Conservation (phyloP, 2,888 invertebrate genomes). For the Cylindroiulus punctatus region DNA sequence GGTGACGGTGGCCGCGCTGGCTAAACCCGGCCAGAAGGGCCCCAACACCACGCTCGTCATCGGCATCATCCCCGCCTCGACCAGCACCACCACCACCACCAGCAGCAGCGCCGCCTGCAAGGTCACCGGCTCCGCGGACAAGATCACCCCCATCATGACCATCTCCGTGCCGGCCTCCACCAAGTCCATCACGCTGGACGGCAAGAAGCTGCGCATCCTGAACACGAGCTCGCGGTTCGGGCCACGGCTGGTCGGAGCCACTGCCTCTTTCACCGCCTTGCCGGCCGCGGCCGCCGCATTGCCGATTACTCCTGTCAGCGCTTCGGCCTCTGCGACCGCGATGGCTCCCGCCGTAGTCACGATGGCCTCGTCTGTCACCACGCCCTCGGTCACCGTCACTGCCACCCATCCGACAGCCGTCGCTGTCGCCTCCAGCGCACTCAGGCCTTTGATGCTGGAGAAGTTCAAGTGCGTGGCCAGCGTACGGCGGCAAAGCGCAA, state of each 20-base stretch:
- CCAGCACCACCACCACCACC: not conserved
- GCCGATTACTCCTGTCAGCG: no score
- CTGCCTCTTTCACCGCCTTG: no score
- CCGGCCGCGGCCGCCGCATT: no score
- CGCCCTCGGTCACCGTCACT: not conserved
- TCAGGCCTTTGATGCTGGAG: not conserved
- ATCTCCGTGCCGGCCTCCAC: not conserved
- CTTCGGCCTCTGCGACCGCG: no score
- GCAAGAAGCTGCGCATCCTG: not conserved
- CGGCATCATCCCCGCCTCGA: not conserved
- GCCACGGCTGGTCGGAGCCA: not conserved
- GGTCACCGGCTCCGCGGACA: not conserved
- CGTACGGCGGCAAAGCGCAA: not conserved
- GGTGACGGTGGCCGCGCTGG: not conserved
- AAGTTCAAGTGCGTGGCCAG: slow-evolving; percentile 15
- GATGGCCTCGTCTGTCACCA: not conserved
- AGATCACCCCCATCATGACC: not conserved
- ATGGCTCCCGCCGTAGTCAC: not conserved
- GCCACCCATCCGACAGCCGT: not conserved
- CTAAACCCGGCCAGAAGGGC: not conserved
- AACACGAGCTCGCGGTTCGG: not conserved
- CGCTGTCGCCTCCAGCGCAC: not conserved
- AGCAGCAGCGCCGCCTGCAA: not conserved
- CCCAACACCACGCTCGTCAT: not conserved
- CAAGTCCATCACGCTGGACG: not conserved